Evolutionary conservation across 2,888 invertebrate species (phyloP), one percentile per base, ranked within the genome.

Genomic region (Hirtodrosophila alboralis): DNA sequence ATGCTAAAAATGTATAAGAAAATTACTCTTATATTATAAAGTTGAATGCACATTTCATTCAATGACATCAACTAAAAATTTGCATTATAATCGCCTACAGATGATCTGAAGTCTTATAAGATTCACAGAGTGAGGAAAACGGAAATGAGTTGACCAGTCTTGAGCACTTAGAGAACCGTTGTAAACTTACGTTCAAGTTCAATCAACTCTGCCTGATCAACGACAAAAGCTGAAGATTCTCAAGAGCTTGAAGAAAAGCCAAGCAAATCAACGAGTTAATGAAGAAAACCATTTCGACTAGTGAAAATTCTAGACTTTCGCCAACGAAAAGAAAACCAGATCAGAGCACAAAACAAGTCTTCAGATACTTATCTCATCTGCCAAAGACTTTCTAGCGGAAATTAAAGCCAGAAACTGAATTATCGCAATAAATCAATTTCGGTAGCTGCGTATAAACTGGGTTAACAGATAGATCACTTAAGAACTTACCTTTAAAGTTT

Each of bases 271-370:
- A n/a, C n/a, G 13, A 34, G 18, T 43, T 44, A 51, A 44, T 21
- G 41, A 18, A 18, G 21, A 41, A 37, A 10, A 48, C 26, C 8
- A 49, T 64, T 70, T 52, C 48, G 51, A 34, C 26, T 26, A 47
- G 80, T 66, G 80, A 69, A 80, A 84, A 78, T 78, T 84, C 84
- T 77, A 8, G 41, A 74, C 78, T 84, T 84, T 84, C 78, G 63
- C 78, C 78, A 56, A 53, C 27, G 51, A 62, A 68, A 61, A 49
- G 65, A 69, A 59, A 67, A 69, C 57, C 48, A 47, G 59, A 64
- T 37, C 56, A 44, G 37, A 44, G 33, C 38, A 47, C 12, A 18
- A 49, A 54, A 51, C 59, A 30, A 59, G 60, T 60, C 36, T 54
- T 16, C 1, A 44, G 54, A 56, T 52, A 52, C 36, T n/a, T 26